These are phyloP conservation scores for Diplodus puntazzo DNA, from an alignment of 2,797 vertebrate genomes.

Conservation along the genomic window DNA sequence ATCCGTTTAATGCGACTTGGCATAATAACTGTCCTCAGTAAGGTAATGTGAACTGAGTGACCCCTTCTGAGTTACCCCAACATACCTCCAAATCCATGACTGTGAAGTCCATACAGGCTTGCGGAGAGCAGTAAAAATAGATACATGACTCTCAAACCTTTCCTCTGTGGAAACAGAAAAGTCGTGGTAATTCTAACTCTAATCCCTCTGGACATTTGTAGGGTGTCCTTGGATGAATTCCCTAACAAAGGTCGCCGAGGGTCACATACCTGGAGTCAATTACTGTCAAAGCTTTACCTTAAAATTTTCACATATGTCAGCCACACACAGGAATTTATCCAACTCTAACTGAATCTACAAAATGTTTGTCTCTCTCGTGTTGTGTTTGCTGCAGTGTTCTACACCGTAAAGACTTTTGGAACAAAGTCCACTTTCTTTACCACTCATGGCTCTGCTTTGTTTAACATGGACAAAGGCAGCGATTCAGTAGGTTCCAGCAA, in stretches of 20 bases:
- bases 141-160: slow-evolving; percentile 9
- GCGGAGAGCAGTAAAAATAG: slow-evolving; percentile 34
- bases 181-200: slow-evolving; percentile 47
- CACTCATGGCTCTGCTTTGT: slow-evolving; percentile 14
- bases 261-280: slow-evolving; percentile 63
- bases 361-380: neutral
- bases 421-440: slow-evolving; percentile 27
- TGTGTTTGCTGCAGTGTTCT: slow-evolving; percentile 15
- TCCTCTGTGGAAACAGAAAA: slow-evolving; percentile 51
- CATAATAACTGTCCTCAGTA: neutral
- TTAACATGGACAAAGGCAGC: slow-evolving; percentile 55
- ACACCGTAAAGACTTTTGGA: slow-evolving; percentile 8
- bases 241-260: slow-evolving; percentile 32
- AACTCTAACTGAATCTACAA: slow-evolving; percentile 1
- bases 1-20: slow-evolving; percentile 33
- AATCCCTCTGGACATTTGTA: slow-evolving; percentile 61
- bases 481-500: slow-evolving; percentile 50
- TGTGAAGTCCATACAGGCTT: slow-evolving; percentile 35
- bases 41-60: slow-evolving; percentile 18
- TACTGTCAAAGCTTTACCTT: slow-evolving; percentile 14
- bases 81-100: slow-evolving; percentile 32
- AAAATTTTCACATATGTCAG: neutral
- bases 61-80: slow-evolving; percentile 10
- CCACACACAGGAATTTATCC: neutral
- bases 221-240: slow-evolving; percentile 60